Evolutionary conservation across 2,113 vertebrate genomes (phyloP), one percentile per base, ranked within the genome.

Genomic region (Cololabis saira): DNA sequence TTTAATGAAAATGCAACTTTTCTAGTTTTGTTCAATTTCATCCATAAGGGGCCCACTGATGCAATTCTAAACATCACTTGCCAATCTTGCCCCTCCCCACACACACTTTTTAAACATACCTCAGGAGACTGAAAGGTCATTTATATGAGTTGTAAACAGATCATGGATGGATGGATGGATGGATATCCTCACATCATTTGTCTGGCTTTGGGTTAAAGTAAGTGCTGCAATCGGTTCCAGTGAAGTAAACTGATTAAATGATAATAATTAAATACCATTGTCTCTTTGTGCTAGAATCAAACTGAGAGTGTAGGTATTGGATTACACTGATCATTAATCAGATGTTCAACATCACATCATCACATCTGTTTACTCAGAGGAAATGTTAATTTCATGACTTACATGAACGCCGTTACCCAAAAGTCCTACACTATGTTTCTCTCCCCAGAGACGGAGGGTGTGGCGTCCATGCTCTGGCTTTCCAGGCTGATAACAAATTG

Each of bases 371-470:
- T 71, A 17, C 58, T 50, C 8, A 27, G 52, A 61, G 13, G 72
- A 70, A 61, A 78, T 71, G 54, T 58, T 74, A 14, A 62, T 69
- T 81, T 76, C 66, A 69, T 69, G 60, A 74, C 63, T 69, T 71
- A 44, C 47, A 70, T 75, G 57, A 81, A 56, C 3, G 22, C 56
- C 24, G 43, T 70, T 58, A 66, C 37, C 84, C 50, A 74, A 73
- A 69, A 27, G 19, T 54, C 58, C 68, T 47, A 45, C 40, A 45
- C 8, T 17, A 59, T 5, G 5, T 78, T 58, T 76, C 45, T 49
- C 61, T 63, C 45, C 60, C 56, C 67, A 7, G 52, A 64, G 51
- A 76, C 61, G 64, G 58, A 80, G 80, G 71, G 62, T 62, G 64
- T 61, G 49, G 60, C 59, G 58, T 49, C 58, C 47, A 33, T 15